Base-by-base conservation (phyloP, 2,888 invertebrate genomes). In the Melieria crassipennis region DNA sequence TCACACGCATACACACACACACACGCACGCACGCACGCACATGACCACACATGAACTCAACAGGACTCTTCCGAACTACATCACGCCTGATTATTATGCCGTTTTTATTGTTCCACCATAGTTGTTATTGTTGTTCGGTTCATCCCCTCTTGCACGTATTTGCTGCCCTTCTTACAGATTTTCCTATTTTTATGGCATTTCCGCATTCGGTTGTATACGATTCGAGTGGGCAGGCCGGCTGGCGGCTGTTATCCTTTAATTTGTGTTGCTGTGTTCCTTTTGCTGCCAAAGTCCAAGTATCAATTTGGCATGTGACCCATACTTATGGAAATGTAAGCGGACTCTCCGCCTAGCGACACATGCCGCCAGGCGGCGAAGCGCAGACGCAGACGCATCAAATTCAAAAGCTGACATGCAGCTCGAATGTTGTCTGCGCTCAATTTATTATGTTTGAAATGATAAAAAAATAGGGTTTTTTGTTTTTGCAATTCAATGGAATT, bases 121-220 rank as follows among this genome's bases (percentile, higher is more conserved):
- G 16, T 61, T 10, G 5, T 16, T 48, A 16, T 50, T 43, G 42
- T 2, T 72, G 74, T 71, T 61, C 50, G 58, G 67, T 70, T 67
- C 69, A 76, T 76, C 70, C 73, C 69, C 72, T 50, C 30, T 50
- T 48, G 52, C 52, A 70, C 46, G 50, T 64, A 10, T 61, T 63
- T 61, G 60, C 60, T 64, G 57, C 71, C 77, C 69, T 64, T 52
- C 57, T 60, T 60, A 67, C 67, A 67, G 43, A 61, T 61, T 60
- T 60, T 60, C 11, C 52, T 42, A 60, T 16, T 45, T 52, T 50
- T 67, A 52, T 60, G 45, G 60, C 52, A 52, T 45, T 45, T 50
- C n/a, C 45, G 43, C 16, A 60, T 67, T 67, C 50, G 60, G 11
- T 30, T 42, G 43, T 10, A 30, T 13, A 3, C 43, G 7, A 11